phyloP scores from a whole-genome alignment of 2,888 invertebrate species.

The Tribolium freemani region DNA sequence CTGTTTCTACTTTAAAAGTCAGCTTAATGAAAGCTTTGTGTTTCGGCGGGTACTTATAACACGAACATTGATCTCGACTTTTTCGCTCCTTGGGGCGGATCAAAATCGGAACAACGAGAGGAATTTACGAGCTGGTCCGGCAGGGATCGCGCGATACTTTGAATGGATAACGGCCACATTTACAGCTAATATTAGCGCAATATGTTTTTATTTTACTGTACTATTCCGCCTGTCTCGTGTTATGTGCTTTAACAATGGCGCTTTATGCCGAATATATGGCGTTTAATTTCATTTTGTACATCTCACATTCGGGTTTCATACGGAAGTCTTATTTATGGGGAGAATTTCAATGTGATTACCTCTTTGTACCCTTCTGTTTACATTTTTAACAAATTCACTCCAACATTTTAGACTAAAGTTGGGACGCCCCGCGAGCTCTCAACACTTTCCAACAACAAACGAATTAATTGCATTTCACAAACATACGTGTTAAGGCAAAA shows the following conservation, averaged over 20 bases:
- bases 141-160: slow-evolving; percentile 7
- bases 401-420: not conserved
- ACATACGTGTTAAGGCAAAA: no score
- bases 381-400: not conserved
- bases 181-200: slow-evolving; percentile 42
- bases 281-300: slow-evolving; percentile 50
- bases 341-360: slow-evolving; percentile 29
- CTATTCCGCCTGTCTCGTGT: slow-evolving; percentile 55
- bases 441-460: no score
- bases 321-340: slow-evolving; percentile 44
- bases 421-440: no score
- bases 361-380: not conserved
- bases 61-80: slow-evolving; percentile 9
- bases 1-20: slow-evolving; percentile 38
- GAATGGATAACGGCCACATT: slow-evolving; percentile 39
- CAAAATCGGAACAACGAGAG: slow-evolving; percentile 6
- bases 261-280: slow-evolving; percentile 50
- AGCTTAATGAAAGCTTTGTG: slow-evolving; percentile 44
- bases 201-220: slow-evolving; percentile 54
- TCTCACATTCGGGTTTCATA: slow-evolving; percentile 32
- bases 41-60: slow-evolving; percentile 22
- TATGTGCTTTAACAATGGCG: slow-evolving; percentile 46
- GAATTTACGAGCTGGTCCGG: slow-evolving; percentile 12
- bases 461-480: no score
- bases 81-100: slow-evolving; percentile 13